Conservation (phyloP, 2,888 invertebrate genomes). For the Griposia aprilina region DNA sequence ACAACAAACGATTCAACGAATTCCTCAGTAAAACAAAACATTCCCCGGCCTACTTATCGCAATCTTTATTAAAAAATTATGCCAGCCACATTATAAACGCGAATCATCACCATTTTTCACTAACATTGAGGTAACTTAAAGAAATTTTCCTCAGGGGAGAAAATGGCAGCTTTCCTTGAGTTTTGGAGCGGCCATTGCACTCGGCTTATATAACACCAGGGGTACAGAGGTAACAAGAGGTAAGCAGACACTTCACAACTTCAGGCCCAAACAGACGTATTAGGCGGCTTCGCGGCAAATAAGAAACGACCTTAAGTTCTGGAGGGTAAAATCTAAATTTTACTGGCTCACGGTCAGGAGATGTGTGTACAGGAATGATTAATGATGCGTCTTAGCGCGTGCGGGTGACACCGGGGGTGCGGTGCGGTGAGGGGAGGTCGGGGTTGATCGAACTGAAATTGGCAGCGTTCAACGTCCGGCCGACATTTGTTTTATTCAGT, state of each 20-base stretch:
- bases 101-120: constrained; percentile 76
- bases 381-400: constrained; percentile 83
- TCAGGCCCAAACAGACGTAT: constrained; percentile 70
- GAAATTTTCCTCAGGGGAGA: constrained; percentile 77
- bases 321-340: constrained; percentile 77
- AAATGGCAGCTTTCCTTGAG: constrained; percentile 78
- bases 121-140: constrained; percentile 77
- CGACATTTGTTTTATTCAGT: constrained; percentile 80
- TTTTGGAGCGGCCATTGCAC: constrained; percentile 89
- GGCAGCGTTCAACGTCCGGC: constrained; percentile 84
- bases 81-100: constrained; percentile 66
- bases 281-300: constrained; percentile 66
- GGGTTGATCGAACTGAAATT: constrained; percentile 89
- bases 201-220: constrained; percentile 88
- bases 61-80: constrained; percentile 71
- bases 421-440: constrained; percentile 69
- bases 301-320: constrained; percentile 77
- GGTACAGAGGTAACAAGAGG: constrained; percentile 86
- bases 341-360: constrained; percentile 70
- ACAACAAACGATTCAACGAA: constrained; percentile 33
- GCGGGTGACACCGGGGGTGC: constrained; percentile 72
- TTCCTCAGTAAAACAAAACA: constrained; percentile 50
- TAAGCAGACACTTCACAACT: constrained; percentile 73
- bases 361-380: constrained; percentile 83
- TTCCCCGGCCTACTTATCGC: constrained; percentile 53